These are phyloP conservation scores for Peromyscus nudipes DNA, from an alignment of 2,797 vertebrate genomes.

Conservation along the genomic window DNA sequence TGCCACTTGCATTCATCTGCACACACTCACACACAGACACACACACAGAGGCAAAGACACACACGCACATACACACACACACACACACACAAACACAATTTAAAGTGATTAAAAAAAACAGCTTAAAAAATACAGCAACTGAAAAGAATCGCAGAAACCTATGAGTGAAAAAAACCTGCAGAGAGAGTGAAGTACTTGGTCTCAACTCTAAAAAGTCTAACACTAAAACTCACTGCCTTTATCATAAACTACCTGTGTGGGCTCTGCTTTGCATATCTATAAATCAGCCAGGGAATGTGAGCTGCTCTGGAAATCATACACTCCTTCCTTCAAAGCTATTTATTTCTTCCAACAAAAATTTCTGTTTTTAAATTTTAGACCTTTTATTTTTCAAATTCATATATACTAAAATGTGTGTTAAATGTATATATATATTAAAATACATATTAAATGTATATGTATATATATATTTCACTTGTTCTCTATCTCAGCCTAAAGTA, in stretches of 20 bases:
- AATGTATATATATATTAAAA: background rate
- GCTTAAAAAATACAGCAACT: background rate
- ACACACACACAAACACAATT: background rate
- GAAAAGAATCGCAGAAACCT: background rate
- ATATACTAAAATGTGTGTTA: background rate
- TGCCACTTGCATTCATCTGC: background rate
- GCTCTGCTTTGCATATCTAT: background rate
- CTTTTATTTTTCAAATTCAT: background rate
- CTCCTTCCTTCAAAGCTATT: background rate
- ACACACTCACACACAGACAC: too few species aligned
- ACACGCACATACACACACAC: background rate
- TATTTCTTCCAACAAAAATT: background rate
- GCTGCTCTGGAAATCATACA: background rate
- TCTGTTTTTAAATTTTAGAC: background rate
- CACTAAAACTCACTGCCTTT: background rate
- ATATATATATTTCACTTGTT: background rate
- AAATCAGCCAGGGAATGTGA: background rate
- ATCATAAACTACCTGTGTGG: conserved; percentile 39
- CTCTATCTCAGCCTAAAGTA: background rate
- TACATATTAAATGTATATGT: background rate
- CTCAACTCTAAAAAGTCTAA: conserved; percentile 31
- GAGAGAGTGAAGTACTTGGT: background rate
- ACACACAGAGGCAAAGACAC: too few species aligned
- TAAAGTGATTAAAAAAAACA: background rate
- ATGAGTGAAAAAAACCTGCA: background rate